Evolutionary conservation across 2,113 vertebrate species (phyloP), one percentile per base, ranked within the genome.

Genomic region (Entelurus aequoreus): DNA sequence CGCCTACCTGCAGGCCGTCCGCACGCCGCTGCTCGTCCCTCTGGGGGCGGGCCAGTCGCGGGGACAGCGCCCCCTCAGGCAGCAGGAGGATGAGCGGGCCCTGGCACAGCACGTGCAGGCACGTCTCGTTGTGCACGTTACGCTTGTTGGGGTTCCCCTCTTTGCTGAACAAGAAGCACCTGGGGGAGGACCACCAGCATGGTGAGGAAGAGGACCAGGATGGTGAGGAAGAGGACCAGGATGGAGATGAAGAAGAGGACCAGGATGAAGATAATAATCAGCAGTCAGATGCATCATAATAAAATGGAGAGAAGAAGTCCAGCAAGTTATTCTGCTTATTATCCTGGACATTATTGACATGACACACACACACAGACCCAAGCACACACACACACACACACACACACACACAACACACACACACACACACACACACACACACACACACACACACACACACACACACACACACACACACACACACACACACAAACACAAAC

Each of bases 131-230:
- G 84, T 84, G 85, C 65, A 88, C 80, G 12, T 88, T 87, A 6
- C 87, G 82, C 76, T 88, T 88, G 84, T 88, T 88, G 55, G 85
- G 87, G 72, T 88, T 88, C 37, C 87, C 87, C 70, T 88, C 87
- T 82, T 88, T 88, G 71, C 77, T 86, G 71, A 87, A 87, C 74
- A 88, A 81, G 72, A 88, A 88, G 51, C 85, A 84, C 79, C 87
- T 88, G 13, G 5, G 55, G 0, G 14, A 50, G 4, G 48, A 70
- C 28, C 28, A 28, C n/a, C n/a, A n/a, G 28, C 35, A 58, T 28
- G 49, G 36, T 2, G 28, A 4, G 1, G 28, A 2, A 13, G 11
- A 63, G 40, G 48, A 63, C 1, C 1, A 4, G 28, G 35, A 58
- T 28, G 49, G 21, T 3, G 28, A 4, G n/a, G n/a, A n/a, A 10